Percentiles rank a stretch among this genome's conserved stretches.
These are phyloP conservation scores for Dendrophyllia cribrosa DNA, from an alignment of 64 coral and sea anemone genomes.

Conservation along the genomic window DNA sequence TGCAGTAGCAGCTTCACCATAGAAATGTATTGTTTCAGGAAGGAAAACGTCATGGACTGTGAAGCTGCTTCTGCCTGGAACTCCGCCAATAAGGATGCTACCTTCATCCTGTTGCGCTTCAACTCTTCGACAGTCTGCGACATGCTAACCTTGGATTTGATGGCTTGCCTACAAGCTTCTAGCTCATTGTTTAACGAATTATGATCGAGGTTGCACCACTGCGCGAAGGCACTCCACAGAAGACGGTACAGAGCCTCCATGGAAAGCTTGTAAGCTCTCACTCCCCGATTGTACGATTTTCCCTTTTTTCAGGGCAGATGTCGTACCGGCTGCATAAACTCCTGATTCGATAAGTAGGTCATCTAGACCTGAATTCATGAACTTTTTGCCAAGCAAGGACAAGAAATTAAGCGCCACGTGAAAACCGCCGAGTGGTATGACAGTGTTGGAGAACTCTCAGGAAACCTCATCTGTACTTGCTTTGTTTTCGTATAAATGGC, in stretches of 20 bases:
- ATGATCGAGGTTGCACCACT: too few species aligned
- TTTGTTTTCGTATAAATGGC: too few species aligned
- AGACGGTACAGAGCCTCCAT: not conserved
- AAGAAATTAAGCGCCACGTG: too few species aligned
- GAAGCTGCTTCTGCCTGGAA: too few species aligned
- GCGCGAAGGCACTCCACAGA: not conserved
- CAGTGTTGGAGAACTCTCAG: not conserved
- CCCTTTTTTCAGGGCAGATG: not conserved
- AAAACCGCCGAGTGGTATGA: not conserved
- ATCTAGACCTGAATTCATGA: not conserved
- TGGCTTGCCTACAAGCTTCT: too few species aligned
- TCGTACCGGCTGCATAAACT: not conserved
- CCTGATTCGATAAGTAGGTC: not conserved
- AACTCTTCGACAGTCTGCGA: too few species aligned
- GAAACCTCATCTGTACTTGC: not conserved
- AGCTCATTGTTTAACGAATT: too few species aligned
- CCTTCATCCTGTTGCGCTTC: too few species aligned
- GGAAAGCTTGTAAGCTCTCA: not conserved
- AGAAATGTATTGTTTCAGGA: not conserved
- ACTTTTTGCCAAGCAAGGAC: not conserved
- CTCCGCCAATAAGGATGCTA: too few species aligned
- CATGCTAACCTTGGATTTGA: too few species aligned
- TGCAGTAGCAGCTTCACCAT: constrained; percentile 22
- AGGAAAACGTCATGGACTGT: too few species aligned
- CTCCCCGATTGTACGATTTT: not conserved